These are phyloP conservation scores for Chelon auratus DNA, from an alignment of 2,797 vertebrate species.

Conservation along the genomic window DNA sequence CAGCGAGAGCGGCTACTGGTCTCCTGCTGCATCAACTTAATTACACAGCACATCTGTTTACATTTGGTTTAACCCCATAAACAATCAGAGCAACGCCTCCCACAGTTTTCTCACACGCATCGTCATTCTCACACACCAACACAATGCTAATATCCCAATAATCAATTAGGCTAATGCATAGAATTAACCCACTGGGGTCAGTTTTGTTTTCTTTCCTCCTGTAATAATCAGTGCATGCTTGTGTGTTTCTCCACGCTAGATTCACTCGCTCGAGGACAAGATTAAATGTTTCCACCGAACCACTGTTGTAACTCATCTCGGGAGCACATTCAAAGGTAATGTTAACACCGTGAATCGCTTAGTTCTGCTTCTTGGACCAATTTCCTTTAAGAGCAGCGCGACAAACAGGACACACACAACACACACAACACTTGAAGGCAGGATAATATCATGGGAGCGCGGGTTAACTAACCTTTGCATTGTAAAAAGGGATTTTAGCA, in stretches of 20 bases:
- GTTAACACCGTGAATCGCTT: slow-evolving; percentile 51
- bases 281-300: slow-evolving; percentile 89
- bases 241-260: slow-evolving; percentile 82
- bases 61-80: slow-evolving; percentile 82
- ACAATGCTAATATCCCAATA: slow-evolving; percentile 35
- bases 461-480: slow-evolving; percentile 2
- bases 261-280: slow-evolving; percentile 92
- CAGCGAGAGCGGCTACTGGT: slow-evolving; percentile 67
- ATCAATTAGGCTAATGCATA: slow-evolving; percentile 57
- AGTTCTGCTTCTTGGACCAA: slow-evolving; percentile 46
- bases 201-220: slow-evolving; percentile 10
- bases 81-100: slow-evolving; percentile 70
- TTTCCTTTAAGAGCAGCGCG: slow-evolving; percentile 29
- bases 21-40: slow-evolving; percentile 75
- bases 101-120: slow-evolving; percentile 72
- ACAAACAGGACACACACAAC: slow-evolving; percentile 18
- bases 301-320: slow-evolving; percentile 87
- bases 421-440: slow-evolving; percentile 1
- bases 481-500: no score
- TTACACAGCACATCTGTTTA: slow-evolving; percentile 86
- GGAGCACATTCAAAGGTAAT: slow-evolving; percentile 88
- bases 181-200: slow-evolving; percentile 55
- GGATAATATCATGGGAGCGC: slow-evolving; percentile 7
- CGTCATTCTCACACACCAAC: slow-evolving; percentile 51
- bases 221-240: slow-evolving; percentile 52